A percentile compares a stretch with the other conserved stretches of the same genome.
These are phyloP conservation scores for Charanyca ferruginea DNA, from an alignment of 2,888 invertebrate genomes.

Conservation along the genomic window DNA sequence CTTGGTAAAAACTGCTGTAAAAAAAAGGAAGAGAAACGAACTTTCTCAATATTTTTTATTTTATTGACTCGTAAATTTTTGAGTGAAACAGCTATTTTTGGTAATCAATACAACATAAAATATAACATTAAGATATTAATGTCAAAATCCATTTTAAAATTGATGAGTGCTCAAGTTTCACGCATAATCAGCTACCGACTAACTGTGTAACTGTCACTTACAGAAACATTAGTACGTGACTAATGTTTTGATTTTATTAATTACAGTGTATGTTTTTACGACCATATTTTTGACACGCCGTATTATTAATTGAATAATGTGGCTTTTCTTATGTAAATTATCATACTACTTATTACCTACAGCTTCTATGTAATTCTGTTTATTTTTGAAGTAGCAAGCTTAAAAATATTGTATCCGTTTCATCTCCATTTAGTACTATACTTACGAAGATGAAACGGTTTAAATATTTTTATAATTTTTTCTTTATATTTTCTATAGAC, in stretches of 20 bases:
- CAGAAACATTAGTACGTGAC: constrained; percentile 27
- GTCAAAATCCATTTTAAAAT: constrained; percentile 27
- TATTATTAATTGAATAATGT: constrained; percentile 11
- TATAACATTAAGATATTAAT: constrained; percentile 26
- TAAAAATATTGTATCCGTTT: background rate
- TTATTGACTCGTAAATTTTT: background rate
- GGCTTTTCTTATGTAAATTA: background rate
- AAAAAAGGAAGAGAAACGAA: too few relatives aligned
- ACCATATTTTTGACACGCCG: constrained; percentile 7
- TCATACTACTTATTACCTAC: background rate
- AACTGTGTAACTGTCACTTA: constrained; percentile 36
- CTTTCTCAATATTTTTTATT: background rate
- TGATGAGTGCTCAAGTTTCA: constrained; percentile 46
- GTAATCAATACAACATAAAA: constrained; percentile 34
- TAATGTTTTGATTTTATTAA: constrained; percentile 25
- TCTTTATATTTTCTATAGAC: too few relatives aligned
- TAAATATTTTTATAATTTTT: too few relatives aligned
- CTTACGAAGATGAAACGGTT: too few relatives aligned
- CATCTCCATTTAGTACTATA: too few relatives aligned
- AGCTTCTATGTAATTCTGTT: background rate
- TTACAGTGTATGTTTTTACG: constrained; percentile 27
- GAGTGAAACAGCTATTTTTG: constrained; percentile 7
- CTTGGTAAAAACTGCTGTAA: background rate
- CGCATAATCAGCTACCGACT: constrained; percentile 40
- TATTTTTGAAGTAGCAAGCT: background rate